phyloP scores from a whole-genome alignment of 1,140 invertebrate genomes.

The Drosophila aff. region DNA sequence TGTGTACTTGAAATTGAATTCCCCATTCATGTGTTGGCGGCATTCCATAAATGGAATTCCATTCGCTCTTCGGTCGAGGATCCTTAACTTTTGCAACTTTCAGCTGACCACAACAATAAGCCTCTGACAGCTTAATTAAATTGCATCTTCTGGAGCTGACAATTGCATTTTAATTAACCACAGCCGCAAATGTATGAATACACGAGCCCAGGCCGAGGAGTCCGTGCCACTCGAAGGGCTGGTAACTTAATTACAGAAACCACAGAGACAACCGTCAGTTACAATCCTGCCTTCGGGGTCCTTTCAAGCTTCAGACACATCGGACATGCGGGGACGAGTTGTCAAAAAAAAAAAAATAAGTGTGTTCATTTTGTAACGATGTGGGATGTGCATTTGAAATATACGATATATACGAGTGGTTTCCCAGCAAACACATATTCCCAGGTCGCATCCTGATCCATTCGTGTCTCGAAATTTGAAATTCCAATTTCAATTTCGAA shows the following conservation, averaged over 20 bases:
- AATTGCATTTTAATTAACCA: slow-evolving; percentile 70
- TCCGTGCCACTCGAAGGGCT: slow-evolving; percentile 12
- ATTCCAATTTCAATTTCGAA: slow-evolving; percentile 39
- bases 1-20: slow-evolving; percentile 8
- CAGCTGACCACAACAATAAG: slow-evolving; percentile 26
- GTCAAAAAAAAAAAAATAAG: slow-evolving; percentile 13
- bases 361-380: slow-evolving; percentile 2
- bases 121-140: slow-evolving; percentile 69
- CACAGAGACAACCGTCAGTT: slow-evolving; percentile 30
- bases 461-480: slow-evolving; percentile 29
- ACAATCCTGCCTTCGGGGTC: slow-evolving; percentile 8
- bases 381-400: slow-evolving; percentile 39
- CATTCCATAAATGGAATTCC: not conserved
- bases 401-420: not conserved
- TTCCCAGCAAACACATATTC: slow-evolving; percentile 12
- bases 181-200: slow-evolving; percentile 25
- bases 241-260: slow-evolving; percentile 50
- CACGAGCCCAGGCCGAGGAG: not conserved
- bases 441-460: slow-evolving; percentile 2
- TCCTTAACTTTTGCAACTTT: slow-evolving; percentile 26
- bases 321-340: slow-evolving; percentile 7
- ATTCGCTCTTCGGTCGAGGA: not conserved
- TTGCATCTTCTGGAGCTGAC: slow-evolving; percentile 43
- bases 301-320: not conserved
- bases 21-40: not conserved